phyloP scores from a whole-genome alignment of 2,888 invertebrate species.

The Orchesellides sinensis region DNA sequence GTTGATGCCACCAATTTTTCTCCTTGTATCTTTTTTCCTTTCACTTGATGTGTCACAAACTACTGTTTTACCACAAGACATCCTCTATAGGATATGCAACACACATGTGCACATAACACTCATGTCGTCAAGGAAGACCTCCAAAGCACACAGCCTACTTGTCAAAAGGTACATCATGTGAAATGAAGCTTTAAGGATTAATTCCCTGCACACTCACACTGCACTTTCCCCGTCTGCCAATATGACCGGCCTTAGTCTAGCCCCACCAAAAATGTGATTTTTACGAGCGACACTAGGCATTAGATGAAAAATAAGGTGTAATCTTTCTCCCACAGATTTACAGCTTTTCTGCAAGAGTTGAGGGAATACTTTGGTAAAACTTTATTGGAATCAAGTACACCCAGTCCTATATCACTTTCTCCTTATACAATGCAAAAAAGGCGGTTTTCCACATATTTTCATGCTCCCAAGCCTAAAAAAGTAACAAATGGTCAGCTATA shows the following conservation, averaged over 20 bases:
- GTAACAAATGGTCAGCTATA: no score
- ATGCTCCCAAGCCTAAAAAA: no score
- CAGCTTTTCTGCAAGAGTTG: background rate
- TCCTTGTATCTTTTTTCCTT: no score
- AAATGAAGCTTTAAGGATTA: background rate
- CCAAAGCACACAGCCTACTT: background rate
- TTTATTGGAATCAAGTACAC: background rate
- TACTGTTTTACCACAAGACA: no score
- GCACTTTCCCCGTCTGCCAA: background rate
- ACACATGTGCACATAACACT: no score
- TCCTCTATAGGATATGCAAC: no score
- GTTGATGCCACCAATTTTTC: no score
- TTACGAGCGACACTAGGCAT: background rate
- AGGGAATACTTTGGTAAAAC: no score
- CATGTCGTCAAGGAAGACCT: background rate
- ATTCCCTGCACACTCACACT: background rate
- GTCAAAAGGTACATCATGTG: background rate
- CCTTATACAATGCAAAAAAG: background rate
- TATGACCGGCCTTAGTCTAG: background rate
- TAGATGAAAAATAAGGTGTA: conserved; percentile 37
- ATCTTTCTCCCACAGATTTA: background rate
- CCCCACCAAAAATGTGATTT: background rate
- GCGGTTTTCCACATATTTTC: background rate
- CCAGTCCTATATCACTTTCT: background rate
- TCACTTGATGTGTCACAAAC: no score